phyloP scores from a whole-genome alignment of 2,797 vertebrate species.

The Sebastolobus alascanus region DNA sequence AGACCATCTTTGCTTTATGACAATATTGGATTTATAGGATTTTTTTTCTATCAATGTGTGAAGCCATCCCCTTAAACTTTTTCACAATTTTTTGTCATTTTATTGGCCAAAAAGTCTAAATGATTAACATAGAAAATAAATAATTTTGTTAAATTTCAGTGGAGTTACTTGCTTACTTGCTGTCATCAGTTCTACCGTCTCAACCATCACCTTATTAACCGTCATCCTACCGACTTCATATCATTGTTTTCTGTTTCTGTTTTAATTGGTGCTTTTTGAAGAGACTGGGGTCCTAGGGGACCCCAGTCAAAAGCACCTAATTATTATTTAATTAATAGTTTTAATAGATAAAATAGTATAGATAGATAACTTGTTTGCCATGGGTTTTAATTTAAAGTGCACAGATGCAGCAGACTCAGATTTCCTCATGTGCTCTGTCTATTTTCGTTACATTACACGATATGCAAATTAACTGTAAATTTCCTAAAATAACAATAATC shows the following conservation, averaged over 20 bases:
- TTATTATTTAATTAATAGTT: too few relatives aligned
- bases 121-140: background rate
- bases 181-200: constrained; percentile 41
- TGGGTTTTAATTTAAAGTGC: background rate
- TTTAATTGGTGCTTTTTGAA: too few relatives aligned
- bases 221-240: too few relatives aligned
- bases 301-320: too few relatives aligned
- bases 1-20: background rate
- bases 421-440: background rate
- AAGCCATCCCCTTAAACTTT: background rate
- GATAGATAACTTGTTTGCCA: background rate
- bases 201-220: constrained; percentile 35
- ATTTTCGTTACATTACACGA: too few relatives aligned
- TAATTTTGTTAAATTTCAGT: constrained; percentile 8
- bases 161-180: constrained; percentile 9
- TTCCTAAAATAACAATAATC: too few relatives aligned
- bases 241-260: too few relatives aligned
- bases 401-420: background rate
- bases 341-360: too few relatives aligned
- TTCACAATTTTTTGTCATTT: background rate
- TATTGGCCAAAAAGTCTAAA: fast-evolving
- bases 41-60: too few relatives aligned
- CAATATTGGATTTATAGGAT: background rate
- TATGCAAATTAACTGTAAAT: too few relatives aligned
- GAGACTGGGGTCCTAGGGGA: too few relatives aligned